These are phyloP conservation scores for Sparus aurata DNA, from an alignment of 2,797 vertebrate species.

Conservation along the genomic window DNA sequence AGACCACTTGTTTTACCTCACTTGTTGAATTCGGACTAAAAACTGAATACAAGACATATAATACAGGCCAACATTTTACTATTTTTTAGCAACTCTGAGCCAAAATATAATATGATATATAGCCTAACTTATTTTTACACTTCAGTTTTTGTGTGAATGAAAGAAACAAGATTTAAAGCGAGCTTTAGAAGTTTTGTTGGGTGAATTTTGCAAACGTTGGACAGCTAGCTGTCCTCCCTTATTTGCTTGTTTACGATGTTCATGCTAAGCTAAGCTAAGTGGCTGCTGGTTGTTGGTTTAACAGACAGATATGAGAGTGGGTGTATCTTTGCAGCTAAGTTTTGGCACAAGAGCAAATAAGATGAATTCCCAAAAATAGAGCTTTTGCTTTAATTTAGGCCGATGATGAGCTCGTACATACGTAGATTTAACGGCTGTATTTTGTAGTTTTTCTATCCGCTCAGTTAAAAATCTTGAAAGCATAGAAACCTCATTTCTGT, in stretches of 20 bases:
- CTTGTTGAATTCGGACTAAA: neutral
- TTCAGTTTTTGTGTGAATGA: too few relatives aligned
- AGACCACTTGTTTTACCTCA: too few relatives aligned
- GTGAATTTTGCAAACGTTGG: neutral
- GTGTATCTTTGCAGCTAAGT: neutral
- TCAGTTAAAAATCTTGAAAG: neutral
- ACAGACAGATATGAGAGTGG: neutral
- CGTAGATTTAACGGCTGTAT: too few relatives aligned
- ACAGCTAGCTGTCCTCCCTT: neutral
- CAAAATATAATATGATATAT: neutral
- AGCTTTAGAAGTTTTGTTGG: neutral
- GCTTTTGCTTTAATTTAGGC: neutral
- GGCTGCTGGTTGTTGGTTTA: neutral
- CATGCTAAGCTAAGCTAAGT: constrained; percentile 15
- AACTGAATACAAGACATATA: too few relatives aligned
- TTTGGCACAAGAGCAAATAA: accelerated
- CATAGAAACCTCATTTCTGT: neutral
- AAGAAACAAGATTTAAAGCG: neutral
- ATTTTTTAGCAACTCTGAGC: neutral
- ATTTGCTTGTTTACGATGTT: neutral
- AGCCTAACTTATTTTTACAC: too few relatives aligned
- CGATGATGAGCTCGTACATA: too few relatives aligned
- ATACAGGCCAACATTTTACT: neutral
- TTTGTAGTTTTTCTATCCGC: neutral
- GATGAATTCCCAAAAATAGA: neutral